phyloP scores from a whole-genome alignment of 1,140 invertebrate genomes.

The Nilaparvata lugens region DNA sequence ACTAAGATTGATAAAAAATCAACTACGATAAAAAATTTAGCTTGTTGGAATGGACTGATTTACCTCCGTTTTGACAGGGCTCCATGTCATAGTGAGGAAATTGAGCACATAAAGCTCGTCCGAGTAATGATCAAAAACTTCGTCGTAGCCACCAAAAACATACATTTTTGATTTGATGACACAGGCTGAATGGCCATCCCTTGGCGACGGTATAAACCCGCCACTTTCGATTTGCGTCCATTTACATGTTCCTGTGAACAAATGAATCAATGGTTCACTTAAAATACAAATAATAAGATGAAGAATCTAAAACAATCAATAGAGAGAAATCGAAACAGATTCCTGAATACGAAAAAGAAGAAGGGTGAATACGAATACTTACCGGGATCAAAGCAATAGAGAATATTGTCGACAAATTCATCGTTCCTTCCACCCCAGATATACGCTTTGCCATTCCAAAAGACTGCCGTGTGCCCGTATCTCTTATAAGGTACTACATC shows the following conservation, averaged over 20 bases:
- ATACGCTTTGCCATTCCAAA: slow-evolving; percentile 64
- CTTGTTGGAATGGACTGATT: slow-evolving; percentile 25
- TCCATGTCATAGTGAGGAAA: slow-evolving; percentile 64
- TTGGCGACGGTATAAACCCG: slow-evolving; percentile 60
- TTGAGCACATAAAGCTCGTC: slow-evolving; percentile 68
- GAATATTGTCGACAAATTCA: slow-evolving; percentile 59
- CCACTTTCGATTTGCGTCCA: slow-evolving; percentile 57
- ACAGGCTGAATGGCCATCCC: slow-evolving; percentile 86
- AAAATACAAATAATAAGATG: no score
- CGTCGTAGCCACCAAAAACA: slow-evolving; percentile 83
- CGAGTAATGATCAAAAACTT: slow-evolving; percentile 65
- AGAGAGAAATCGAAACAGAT: no score
- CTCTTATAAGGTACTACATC: slow-evolving; percentile 43
- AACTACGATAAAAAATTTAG: neutral
- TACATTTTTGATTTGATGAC: slow-evolving; percentile 69
- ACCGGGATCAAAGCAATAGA: slow-evolving; percentile 74
- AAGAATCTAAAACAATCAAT: no score
- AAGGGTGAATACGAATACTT: slow-evolving; percentile 7
- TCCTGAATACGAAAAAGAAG: no score
- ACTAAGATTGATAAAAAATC: no score
- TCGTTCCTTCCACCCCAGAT: slow-evolving; percentile 90
- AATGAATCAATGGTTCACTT: no score
- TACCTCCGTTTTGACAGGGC: slow-evolving; percentile 47
- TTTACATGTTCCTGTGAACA: slow-evolving; percentile 39
- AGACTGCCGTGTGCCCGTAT: slow-evolving; percentile 83